Evolutionary conservation across 92 coral and sea anemone species (phyloP), one percentile per base, ranked within the genome.

Genomic region (Micromussa lordhowensis): DNA sequence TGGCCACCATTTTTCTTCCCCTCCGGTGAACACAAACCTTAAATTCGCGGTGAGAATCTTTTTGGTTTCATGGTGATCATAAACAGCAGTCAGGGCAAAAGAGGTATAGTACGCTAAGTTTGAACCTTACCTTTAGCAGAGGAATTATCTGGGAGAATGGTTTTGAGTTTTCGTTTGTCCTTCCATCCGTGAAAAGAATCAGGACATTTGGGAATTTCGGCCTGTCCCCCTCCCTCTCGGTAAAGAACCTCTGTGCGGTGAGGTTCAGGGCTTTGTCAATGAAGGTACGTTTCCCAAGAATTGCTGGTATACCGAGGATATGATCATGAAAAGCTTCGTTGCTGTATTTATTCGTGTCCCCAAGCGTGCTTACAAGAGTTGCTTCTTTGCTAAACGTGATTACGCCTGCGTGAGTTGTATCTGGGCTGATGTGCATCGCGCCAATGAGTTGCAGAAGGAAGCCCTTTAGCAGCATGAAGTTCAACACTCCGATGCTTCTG

Each of bases 141-240:
- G 75, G 85, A 24, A 66, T 69, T 51, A 82, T 82, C 34, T 15
- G 5, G 8, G 35, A 26, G 38, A 61, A 82, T 6, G 75, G 75
- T 68, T 40, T 28, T 0, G 85, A 82, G 1, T 28, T 15, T 2
- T 5, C 6, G 30, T 82, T 82, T 12, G 85, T 82, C 49, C 69
- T 82, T 38, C 85, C 85, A 48, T 82, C 85, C 18, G 85, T 82
- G 2, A 82, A 15, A 15, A 82, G 24, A 18, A 82, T 28, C 48
- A 82, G 35, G 28, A 36, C 76, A 38, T 82, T 82, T 66, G 77
- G 85, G 44, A 38, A 82, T 14, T 66, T 38, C 13, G 77, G 76
- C 38, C 85, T 38, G 76, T 40, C 61, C 59, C 85, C 85, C 68
- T 61, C 76, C 77, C 28, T 36, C 63, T 68, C 30, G 3, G 61